Conservation (phyloP, 2,797 vertebrate genomes). For the Sylvia borin region DNA sequence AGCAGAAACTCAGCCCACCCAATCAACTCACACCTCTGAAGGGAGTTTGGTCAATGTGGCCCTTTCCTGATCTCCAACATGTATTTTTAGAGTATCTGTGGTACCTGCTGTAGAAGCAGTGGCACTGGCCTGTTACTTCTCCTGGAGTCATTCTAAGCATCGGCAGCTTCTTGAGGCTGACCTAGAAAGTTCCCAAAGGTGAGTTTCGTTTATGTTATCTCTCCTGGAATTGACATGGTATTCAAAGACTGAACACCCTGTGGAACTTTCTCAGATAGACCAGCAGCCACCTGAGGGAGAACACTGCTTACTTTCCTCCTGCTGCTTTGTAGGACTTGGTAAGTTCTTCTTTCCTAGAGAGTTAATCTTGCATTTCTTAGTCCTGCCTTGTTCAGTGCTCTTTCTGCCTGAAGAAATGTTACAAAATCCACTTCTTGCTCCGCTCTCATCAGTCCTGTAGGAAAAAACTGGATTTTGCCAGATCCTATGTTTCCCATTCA, state of each 20-base stretch:
- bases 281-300: neutral
- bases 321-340: neutral
- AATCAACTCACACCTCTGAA: neutral
- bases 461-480: neutral
- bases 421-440: neutral
- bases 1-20: neutral
- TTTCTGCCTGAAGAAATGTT: neutral
- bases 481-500: neutral
- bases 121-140: neutral
- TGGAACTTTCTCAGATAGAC: neutral
- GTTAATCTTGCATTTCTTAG: neutral
- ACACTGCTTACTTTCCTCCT: neutral
- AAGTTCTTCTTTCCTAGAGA: neutral
- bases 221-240: neutral
- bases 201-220: neutral
- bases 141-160: neutral
- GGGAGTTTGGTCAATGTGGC: neutral
- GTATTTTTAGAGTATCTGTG: neutral
- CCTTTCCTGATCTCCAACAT: fast-evolving
- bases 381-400: neutral
- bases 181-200: neutral
- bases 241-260: neutral
- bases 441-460: neutral
- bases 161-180: neutral
- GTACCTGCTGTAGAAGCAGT: neutral